Evolutionary conservation across 2,113 vertebrate species (phyloP), one percentile per base, ranked within the genome.

Genomic region (Pimephales promelas): DNA sequence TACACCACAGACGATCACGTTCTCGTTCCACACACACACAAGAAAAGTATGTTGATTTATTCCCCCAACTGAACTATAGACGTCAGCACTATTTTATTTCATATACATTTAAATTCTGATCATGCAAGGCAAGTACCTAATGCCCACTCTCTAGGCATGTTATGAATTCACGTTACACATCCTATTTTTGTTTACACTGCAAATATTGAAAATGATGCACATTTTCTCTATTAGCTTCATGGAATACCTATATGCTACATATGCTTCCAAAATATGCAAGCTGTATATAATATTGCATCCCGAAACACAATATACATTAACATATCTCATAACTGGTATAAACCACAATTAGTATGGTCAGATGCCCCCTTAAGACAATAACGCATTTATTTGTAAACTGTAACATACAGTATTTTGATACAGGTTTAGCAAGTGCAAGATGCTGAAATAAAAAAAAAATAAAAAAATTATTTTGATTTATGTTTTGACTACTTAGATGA

Each of bases 21-120:
- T 28, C 28, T 28, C 28, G 2, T 28, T 28, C 28, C 2, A 28
- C 8, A n/a, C 20, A 10, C 56, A 57, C 20, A 57, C 56, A 3
- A n/a, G n/a, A n/a, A n/a, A n/a, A 68, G 18, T 10, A 28, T 20
- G 18, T 28, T 73, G 47, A 75, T 54, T 75, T 75, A 75, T 34
- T 75, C 56, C 28, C 54, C 16, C 73, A 56, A 31, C 20, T 22
- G 11, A 34, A 56, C 10, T 22, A 13, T 36, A 18, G 45, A 11
- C 36, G 49, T 7, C 24, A 28, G 26, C 14, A 26, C 4, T 14
- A 56, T 74, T 76, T 76, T 76, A 72, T 34, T 34, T 34, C 28
- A 76, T 3, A 76, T 56, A 22, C 22, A 70, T 40, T 43, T 1
- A 28, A 31, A 56, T 18, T 34, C 4, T 10, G 47, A 54, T 54